These are phyloP conservation scores for Rhinoderma darwinii DNA, from an alignment of 2,113 vertebrate genomes.

Conservation along the genomic window DNA sequence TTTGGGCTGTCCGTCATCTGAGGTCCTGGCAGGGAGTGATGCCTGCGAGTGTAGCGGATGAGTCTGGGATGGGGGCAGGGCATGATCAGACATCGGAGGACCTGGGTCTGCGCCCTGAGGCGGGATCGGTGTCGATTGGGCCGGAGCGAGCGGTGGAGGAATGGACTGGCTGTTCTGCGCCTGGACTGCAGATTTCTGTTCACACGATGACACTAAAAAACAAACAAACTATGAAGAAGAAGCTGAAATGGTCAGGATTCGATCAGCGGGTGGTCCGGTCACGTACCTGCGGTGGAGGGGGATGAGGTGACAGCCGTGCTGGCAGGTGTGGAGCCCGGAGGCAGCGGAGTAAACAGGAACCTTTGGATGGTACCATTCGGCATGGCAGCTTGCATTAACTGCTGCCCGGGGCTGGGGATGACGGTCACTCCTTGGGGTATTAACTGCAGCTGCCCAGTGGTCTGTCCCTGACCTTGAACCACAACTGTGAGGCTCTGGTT, in stretches of 20 bases:
- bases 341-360: slow-evolving; percentile 93
- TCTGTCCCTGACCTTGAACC: slow-evolving; percentile 98
- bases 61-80: slow-evolving; percentile 60
- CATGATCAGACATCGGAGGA: slow-evolving; percentile 57
- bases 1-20: slow-evolving; percentile 53
- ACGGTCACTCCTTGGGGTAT: slow-evolving; percentile 94
- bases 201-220: slow-evolving; percentile 65
- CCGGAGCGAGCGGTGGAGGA: not conserved
- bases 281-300: slow-evolving; percentile 84
- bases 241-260: not conserved
- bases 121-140: not conserved
- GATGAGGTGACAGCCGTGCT: slow-evolving; percentile 77
- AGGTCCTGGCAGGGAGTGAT: slow-evolving; percentile 61
- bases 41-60: slow-evolving; percentile 71
- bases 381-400: slow-evolving; percentile 98
- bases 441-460: slow-evolving; percentile 95
- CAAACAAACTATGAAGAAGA: not conserved
- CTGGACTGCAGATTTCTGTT: slow-evolving; percentile 66
- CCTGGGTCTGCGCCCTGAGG: not conserved
- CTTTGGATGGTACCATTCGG: slow-evolving; percentile 96
- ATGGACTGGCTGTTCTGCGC: slow-evolving; percentile 54
- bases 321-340: slow-evolving; percentile 74
- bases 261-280: too few relatives aligned
- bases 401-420: slow-evolving; percentile 93
- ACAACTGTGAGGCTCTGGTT: slow-evolving; percentile 96